phyloP scores from a whole-genome alignment of 2,888 invertebrate genomes.

The Drosophila kanekoi region DNA sequence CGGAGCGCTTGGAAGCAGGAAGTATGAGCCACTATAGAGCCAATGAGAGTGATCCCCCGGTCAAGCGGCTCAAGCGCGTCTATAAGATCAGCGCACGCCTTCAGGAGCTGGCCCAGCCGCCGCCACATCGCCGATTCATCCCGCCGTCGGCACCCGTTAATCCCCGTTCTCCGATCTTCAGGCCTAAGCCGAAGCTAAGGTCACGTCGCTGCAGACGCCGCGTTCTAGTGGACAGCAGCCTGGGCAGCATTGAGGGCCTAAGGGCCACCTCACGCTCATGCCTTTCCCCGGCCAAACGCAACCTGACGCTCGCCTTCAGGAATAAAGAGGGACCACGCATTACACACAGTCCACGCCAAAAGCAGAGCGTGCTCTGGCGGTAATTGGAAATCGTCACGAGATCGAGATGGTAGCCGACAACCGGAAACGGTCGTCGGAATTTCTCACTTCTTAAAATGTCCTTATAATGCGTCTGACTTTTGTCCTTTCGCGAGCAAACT shows the following conservation, averaged over 20 bases:
- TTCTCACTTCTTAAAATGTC: background rate
- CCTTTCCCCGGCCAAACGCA: slow-evolving; percentile 57
- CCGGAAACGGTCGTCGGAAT: background rate
- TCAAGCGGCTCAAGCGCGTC: background rate
- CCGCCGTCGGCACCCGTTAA: background rate
- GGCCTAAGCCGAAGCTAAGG: slow-evolving; percentile 1
- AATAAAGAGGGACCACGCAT: slow-evolving; percentile 26
- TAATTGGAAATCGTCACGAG: background rate
- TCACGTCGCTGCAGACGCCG: background rate
- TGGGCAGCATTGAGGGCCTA: slow-evolving; percentile 53
- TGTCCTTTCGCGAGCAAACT: slow-evolving; percentile 1
- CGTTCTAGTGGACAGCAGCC: slow-evolving; percentile 41
- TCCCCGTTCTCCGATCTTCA: background rate
- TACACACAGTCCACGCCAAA: background rate
- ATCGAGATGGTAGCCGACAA: background rate
- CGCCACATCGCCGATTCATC: slow-evolving; percentile 1
- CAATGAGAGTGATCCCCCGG: background rate
- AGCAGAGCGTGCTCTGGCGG: slow-evolving; percentile 32
- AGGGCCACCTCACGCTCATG: slow-evolving; percentile 27
- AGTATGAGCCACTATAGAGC: background rate
- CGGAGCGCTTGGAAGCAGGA: slow-evolving; percentile 35
- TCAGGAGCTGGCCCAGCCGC: slow-evolving; percentile 34
- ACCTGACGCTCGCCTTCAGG: slow-evolving; percentile 58
- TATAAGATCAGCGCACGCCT: slow-evolving; percentile 44
- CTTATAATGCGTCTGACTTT: background rate